These are phyloP conservation scores for Odocoileus virginianus DNA, from an alignment of 2,113 vertebrate species.

Conservation along the genomic window DNA sequence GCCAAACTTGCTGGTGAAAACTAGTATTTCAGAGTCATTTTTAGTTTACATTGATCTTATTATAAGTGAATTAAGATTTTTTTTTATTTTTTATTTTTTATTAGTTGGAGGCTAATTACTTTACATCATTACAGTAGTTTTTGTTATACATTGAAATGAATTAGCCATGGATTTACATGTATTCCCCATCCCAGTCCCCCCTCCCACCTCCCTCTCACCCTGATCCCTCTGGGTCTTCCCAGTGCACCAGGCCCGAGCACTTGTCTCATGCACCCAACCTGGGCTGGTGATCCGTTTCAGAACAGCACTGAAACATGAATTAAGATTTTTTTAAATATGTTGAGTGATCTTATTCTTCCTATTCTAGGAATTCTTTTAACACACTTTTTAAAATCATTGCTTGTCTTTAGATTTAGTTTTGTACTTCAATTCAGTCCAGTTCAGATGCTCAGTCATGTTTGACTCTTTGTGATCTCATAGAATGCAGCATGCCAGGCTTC, in stretches of 20 bases:
- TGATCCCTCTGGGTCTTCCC: no score
- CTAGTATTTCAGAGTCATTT: neutral
- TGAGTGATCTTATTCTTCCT: neutral
- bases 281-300: no score
- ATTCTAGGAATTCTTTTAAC: neutral
- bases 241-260: no score
- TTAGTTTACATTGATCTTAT: neutral
- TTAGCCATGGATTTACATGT: no score
- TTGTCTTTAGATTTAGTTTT: constrained; percentile 13
- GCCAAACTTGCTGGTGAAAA: neutral
- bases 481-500: neutral
- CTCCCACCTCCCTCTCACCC: no score
- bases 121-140: no score
- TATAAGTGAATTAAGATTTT: neutral
- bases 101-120: no score
- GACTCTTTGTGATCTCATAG: neutral
- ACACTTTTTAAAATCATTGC: neutral
- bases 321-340: neutral
- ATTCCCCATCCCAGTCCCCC: no score
- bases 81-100: no score
- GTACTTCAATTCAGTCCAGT: neutral
- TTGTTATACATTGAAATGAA: no score
- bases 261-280: no score
- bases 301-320: no score
- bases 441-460: neutral